phyloP scores from a whole-genome alignment of 2,797 vertebrate species.

The Neoniphon sammara region DNA sequence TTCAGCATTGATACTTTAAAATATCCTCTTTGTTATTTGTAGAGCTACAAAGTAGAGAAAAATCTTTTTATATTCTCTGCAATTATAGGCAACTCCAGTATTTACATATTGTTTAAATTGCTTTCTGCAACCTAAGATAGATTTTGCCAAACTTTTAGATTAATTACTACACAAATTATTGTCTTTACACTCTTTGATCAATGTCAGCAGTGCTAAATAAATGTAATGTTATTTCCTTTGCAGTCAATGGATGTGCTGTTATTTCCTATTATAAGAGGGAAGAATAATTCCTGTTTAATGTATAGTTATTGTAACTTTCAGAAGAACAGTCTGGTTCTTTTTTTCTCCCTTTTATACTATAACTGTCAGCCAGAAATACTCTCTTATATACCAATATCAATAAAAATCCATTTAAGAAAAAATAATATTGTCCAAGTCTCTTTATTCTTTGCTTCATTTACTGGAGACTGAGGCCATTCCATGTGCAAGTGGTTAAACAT shows the following conservation, averaged over 20 bases:
- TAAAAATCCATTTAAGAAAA: slow-evolving; percentile 57
- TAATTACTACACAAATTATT: slow-evolving; percentile 43
- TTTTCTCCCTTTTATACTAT: slow-evolving; percentile 45
- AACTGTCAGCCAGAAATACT: slow-evolving; percentile 46
- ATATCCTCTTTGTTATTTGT: slow-evolving; percentile 36
- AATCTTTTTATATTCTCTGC: slow-evolving; percentile 52
- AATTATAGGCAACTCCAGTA: slow-evolving; percentile 56
- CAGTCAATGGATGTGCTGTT: slow-evolving; percentile 45
- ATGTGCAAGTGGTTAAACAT: slow-evolving; percentile 1
- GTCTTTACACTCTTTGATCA: slow-evolving; percentile 40
- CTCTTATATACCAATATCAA: slow-evolving; percentile 51
- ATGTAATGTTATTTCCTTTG: slow-evolving; percentile 52
- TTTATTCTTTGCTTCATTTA: neutral
- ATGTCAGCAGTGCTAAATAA: slow-evolving; percentile 43
- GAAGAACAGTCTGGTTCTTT: neutral
- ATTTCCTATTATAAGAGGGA: slow-evolving; percentile 46
- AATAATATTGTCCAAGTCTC: slow-evolving; percentile 6
- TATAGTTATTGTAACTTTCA: slow-evolving; percentile 42
- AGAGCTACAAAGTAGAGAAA: slow-evolving; percentile 36
- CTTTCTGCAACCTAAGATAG: slow-evolving; percentile 61
- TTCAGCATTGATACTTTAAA: slow-evolving; percentile 37
- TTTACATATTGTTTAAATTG: slow-evolving; percentile 49
- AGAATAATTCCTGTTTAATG: slow-evolving; percentile 22
- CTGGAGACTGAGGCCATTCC: neutral
- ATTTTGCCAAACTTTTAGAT: slow-evolving; percentile 53